Conservation (phyloP, 2,888 invertebrate genomes). For the Pterostichus madidus region DNA sequence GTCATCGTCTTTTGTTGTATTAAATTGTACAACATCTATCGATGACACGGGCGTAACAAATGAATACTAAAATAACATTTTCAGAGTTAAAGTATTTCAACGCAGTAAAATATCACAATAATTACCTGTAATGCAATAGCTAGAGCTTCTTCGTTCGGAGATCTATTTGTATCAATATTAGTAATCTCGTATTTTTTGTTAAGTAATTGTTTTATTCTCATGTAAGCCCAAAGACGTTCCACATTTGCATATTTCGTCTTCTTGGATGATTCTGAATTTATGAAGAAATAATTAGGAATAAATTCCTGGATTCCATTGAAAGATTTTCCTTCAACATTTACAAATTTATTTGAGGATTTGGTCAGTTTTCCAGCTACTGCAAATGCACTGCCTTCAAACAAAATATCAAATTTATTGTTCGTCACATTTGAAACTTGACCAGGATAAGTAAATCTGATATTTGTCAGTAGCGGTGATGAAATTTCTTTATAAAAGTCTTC, state of each 20-base stretch:
- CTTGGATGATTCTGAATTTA: neutral
- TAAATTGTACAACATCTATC: slow-evolving; percentile 67
- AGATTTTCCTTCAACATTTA: slow-evolving; percentile 62
- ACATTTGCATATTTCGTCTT: slow-evolving; percentile 70
- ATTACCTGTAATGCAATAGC: slow-evolving; percentile 78
- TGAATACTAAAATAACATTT: slow-evolving; percentile 69
- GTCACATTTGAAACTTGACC: slow-evolving; percentile 72
- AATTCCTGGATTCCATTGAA: slow-evolving; percentile 71
- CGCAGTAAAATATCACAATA: slow-evolving; percentile 68
- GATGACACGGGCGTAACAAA: slow-evolving; percentile 66
- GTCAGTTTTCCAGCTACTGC: slow-evolving; percentile 79
- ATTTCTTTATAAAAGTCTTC: slow-evolving; percentile 76
- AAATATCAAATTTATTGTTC: slow-evolving; percentile 78
- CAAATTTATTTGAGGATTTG: slow-evolving; percentile 35
- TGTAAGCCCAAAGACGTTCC: slow-evolving; percentile 82
- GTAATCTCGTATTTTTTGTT: slow-evolving; percentile 76
- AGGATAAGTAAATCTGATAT: slow-evolving; percentile 76
- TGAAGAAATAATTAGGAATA: slow-evolving; percentile 61
- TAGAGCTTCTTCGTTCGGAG: slow-evolving; percentile 79
- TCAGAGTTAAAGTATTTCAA: neutral
- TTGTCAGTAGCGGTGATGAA: slow-evolving; percentile 76
- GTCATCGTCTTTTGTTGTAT: slow-evolving; percentile 10
- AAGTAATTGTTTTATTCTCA: slow-evolving; percentile 81
- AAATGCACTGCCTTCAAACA: slow-evolving; percentile 80
- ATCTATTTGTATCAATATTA: slow-evolving; percentile 25